Percentiles rank a stretch among this genome's conserved stretches.
Evolutionary conservation across 2,797 vertebrate species (phyloP).

Genomic region (Danio aesculapii): DNA sequence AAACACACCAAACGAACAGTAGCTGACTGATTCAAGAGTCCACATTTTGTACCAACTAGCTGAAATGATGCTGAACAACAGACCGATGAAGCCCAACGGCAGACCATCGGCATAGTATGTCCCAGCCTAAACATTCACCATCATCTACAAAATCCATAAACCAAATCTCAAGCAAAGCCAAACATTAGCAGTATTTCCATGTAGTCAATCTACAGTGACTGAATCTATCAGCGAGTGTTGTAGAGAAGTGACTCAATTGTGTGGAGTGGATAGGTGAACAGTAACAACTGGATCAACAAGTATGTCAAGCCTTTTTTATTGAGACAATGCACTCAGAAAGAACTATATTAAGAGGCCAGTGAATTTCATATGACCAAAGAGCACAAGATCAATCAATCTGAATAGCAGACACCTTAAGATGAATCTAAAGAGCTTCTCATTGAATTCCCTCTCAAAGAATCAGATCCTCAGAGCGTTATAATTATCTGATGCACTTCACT

Average conservation of each 20-base stretch:
- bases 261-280: background rate
- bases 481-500: conserved; percentile 25
- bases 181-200: background rate
- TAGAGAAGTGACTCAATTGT: background rate
- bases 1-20: too few relatives aligned
- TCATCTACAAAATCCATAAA: conserved; percentile 3
- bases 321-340: background rate
- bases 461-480: background rate
- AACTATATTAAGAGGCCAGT: conserved; percentile 6
- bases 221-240: background rate
- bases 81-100: too few relatives aligned
- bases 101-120: too few relatives aligned
- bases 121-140: too few relatives aligned
- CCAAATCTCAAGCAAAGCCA: too few relatives aligned
- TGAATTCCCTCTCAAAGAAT: conserved; percentile 23
- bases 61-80: too few relatives aligned
- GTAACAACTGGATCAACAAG: conserved; percentile 17
- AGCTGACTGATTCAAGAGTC: too few relatives aligned
- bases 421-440: conserved; percentile 25
- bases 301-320: conserved; percentile 10
- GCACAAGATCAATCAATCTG: conserved; percentile 8
- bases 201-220: background rate
- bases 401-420: conserved; percentile 17
- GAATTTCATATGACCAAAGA: conserved; percentile 12
- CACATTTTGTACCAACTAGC: too few relatives aligned